phyloP scores from a whole-genome alignment of 2,888 invertebrate species.

The Cheilosia soror region DNA sequence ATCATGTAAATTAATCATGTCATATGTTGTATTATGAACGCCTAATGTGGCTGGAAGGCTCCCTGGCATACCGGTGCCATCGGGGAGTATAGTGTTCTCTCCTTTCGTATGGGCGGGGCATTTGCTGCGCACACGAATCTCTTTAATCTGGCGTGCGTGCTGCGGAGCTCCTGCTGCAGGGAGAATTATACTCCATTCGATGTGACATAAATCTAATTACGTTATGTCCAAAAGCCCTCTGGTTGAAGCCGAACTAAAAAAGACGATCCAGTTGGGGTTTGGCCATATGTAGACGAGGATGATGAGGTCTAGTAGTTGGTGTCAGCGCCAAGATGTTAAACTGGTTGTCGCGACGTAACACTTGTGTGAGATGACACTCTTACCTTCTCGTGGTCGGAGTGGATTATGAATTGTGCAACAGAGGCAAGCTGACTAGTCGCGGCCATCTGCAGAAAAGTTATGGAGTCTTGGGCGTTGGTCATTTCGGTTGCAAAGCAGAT shows the following conservation, averaged over 20 bases:
- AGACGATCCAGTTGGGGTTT: conserved; percentile 15
- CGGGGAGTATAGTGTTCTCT: conserved; percentile 19
- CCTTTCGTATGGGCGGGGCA: conserved; percentile 26
- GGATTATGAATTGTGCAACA: conserved; percentile 31
- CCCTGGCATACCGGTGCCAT: not conserved
- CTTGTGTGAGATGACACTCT: conserved; percentile 67
- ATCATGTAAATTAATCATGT: conserved; percentile 76
- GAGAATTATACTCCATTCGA: conserved; percentile 51
- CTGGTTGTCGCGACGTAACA: conserved; percentile 57
- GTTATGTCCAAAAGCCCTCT: conserved; percentile 63
- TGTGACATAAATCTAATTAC: conserved; percentile 76
- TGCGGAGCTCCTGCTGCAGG: conserved; percentile 33
- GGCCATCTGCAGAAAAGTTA: conserved; percentile 17
- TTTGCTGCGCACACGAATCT: conserved; percentile 27
- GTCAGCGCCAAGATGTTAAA: conserved; percentile 62
- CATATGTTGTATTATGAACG: conserved; percentile 74
- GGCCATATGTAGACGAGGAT: conserved; percentile 26
- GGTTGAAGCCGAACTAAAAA: conserved; percentile 8
- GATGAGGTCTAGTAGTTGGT: conserved; percentile 48
- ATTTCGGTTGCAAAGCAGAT: conserved; percentile 25
- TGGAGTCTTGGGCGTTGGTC: conserved; percentile 39
- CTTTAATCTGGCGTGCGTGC: conserved; percentile 49
- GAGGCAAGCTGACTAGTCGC: conserved; percentile 12
- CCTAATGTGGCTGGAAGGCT: conserved; percentile 74
- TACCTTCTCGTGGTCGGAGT: conserved; percentile 6